These are phyloP conservation scores for Drosophila mercatorum DNA, from an alignment of 2,888 invertebrate genomes.

Conservation along the genomic window DNA sequence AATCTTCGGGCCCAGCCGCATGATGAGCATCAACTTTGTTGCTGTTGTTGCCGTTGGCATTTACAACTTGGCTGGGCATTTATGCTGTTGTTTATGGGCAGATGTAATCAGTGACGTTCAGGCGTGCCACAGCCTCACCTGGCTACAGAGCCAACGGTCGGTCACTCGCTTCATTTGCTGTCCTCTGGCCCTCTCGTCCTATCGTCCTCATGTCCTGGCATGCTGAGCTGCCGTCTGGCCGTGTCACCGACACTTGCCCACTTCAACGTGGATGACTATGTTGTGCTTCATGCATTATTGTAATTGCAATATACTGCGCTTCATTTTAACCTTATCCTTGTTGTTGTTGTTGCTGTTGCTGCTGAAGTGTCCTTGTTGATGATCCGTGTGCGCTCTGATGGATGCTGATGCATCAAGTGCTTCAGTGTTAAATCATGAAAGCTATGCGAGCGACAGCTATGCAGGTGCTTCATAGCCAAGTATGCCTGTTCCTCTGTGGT, in stretches of 20 bases:
- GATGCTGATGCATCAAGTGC: constrained; percentile 64
- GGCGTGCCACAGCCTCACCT: constrained; percentile 55
- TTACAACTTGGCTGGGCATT: constrained; percentile 48
- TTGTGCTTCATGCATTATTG: constrained; percentile 55
- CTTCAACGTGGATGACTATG: constrained; percentile 43
- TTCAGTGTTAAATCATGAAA: constrained; percentile 50
- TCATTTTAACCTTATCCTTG: constrained; percentile 24
- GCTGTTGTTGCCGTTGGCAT: constrained; percentile 29
- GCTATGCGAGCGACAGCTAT: constrained; percentile 26
- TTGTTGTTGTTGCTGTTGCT: constrained; percentile 16
- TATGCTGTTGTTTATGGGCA: constrained; percentile 70
- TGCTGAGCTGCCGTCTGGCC: constrained; percentile 12
- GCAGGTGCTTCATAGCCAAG: constrained; percentile 19
- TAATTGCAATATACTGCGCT: constrained; percentile 52
- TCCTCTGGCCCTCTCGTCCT: too few relatives aligned
- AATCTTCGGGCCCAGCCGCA: constrained; percentile 39
- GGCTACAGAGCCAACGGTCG: constrained; percentile 38
- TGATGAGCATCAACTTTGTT: constrained; percentile 31
- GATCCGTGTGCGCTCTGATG: constrained; percentile 52
- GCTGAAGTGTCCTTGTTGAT: constrained; percentile 54
- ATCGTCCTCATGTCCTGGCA: constrained; percentile 19
- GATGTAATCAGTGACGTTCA: constrained; percentile 69
- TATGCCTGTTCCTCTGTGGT: constrained; percentile 15
- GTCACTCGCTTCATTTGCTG: constrained; percentile 55
- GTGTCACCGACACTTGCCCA: constrained; percentile 48